A percentile compares a stretch with the other conserved stretches of the same genome.
These are phyloP conservation scores for Littorina saxatilis DNA, from an alignment of 1,140 invertebrate species.

Conservation along the genomic window DNA sequence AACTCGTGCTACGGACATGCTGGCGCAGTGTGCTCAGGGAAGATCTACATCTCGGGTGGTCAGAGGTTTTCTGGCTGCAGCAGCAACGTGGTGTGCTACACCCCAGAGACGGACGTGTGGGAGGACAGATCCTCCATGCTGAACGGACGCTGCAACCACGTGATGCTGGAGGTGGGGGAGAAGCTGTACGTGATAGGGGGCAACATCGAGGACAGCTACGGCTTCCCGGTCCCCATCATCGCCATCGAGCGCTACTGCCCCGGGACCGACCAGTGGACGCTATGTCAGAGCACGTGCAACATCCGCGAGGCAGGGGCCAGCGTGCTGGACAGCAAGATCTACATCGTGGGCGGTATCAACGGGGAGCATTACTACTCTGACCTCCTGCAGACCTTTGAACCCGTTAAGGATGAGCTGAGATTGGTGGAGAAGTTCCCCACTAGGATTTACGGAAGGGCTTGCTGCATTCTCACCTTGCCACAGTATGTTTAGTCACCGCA, in stretches of 20 bases:
- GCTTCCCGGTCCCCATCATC: constrained; percentile 70
- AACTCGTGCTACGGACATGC: constrained; percentile 72
- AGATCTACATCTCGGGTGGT: constrained; percentile 71
- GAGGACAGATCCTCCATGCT: constrained; percentile 67
- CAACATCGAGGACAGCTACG: constrained; percentile 71
- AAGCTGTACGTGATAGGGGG: constrained; percentile 71
- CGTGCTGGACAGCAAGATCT: constrained; percentile 66
- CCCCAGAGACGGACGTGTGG: constrained; percentile 65
- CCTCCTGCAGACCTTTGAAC: constrained; percentile 62
- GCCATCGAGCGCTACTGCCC: constrained; percentile 68
- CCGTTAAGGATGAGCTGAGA: constrained; percentile 57
- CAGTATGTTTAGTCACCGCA: constrained; percentile 46
- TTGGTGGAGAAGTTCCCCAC: constrained; percentile 68
- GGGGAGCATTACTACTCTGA: constrained; percentile 71
- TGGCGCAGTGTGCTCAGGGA: constrained; percentile 64
- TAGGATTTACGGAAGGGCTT: constrained; percentile 67
- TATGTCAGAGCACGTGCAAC: constrained; percentile 65
- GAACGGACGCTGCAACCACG: constrained; percentile 68
- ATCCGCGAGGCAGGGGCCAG: constrained; percentile 72
- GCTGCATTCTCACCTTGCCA: constrained; percentile 68
- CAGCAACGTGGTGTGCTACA: constrained; percentile 65
- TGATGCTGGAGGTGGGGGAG: constrained; percentile 63
- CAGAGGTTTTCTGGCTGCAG: constrained; percentile 70
- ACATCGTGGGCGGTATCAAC: constrained; percentile 72
- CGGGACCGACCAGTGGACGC: constrained; percentile 67